These are phyloP conservation scores for Limonius californicus DNA, from an alignment of 1,140 invertebrate species.

Conservation along the genomic window DNA sequence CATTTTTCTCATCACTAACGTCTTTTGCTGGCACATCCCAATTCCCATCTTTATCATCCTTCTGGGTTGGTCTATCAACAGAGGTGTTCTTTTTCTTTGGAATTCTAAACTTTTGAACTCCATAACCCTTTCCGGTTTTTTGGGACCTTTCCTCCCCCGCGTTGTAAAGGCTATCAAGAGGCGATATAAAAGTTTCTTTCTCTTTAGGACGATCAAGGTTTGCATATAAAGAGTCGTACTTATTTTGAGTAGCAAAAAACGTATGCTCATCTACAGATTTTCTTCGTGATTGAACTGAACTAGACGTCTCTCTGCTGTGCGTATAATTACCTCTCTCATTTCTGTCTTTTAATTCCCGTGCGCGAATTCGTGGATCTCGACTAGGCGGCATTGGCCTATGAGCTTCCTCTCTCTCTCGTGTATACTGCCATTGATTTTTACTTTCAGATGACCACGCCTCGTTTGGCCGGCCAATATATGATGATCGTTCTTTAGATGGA, in stretches of 20 bases:
- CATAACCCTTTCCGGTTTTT: slow-evolving; percentile 51
- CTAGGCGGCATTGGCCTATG: no score
- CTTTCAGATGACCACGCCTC: not conserved
- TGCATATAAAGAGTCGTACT: slow-evolving; percentile 33
- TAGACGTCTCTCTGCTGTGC: not conserved
- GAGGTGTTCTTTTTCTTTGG: slow-evolving; percentile 55
- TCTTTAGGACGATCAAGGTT: not conserved
- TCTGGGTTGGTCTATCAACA: not conserved
- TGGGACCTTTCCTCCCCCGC: slow-evolving; percentile 37
- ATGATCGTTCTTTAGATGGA: not conserved
- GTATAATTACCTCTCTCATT: not conserved
- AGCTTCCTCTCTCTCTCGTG: no score
- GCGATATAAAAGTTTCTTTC: slow-evolving; percentile 38
- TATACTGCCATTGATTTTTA: no score
- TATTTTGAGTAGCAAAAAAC: not conserved
- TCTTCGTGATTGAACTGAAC: not conserved
- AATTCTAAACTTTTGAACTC: slow-evolving; percentile 61
- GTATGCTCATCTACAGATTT: not conserved
- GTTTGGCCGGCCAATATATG: not conserved
- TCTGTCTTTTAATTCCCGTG: not conserved
- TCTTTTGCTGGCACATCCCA: not conserved
- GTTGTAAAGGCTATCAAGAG: slow-evolving; percentile 58
- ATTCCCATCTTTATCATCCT: not conserved
- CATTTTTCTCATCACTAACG: not conserved
- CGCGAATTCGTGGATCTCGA: not conserved